Evolutionary conservation across 2,797 vertebrate genomes (phyloP).

Genomic region (Momotus momota): DNA sequence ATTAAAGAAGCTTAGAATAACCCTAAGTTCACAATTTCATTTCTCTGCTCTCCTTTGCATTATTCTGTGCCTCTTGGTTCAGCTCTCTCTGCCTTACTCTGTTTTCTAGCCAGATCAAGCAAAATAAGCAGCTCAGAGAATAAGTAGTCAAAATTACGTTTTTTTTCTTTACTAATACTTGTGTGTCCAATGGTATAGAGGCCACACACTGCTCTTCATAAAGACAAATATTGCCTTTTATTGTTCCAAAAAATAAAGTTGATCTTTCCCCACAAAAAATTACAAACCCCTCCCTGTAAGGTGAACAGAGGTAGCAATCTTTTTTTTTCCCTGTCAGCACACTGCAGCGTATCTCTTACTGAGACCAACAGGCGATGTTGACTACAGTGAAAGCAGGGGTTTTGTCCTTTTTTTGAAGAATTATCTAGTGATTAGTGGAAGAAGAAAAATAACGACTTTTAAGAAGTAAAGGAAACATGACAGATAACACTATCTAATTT

Average conservation of each 20-base stretch:
- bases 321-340: neutral
- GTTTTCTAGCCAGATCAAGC: neutral
- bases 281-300: neutral
- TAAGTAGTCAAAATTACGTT: neutral
- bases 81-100: neutral
- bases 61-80: neutral
- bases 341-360: neutral
- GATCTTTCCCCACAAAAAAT: neutral
- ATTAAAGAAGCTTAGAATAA: neutral
- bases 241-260: neutral
- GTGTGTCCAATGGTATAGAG: neutral
- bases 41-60: neutral
- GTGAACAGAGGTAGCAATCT: neutral
- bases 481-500: neutral
- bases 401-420: neutral
- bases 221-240: neutral
- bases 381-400: neutral
- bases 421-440: neutral
- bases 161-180: neutral
- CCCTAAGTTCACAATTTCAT: neutral
- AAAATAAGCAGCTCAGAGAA: neutral
- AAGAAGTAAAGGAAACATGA: neutral
- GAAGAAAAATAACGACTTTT: neutral
- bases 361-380: rapidly evolving
- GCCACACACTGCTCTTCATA: neutral